Evolutionary conservation across 2,888 invertebrate species (phyloP).

Genomic region (Xestoiulus laeticollis): DNA sequence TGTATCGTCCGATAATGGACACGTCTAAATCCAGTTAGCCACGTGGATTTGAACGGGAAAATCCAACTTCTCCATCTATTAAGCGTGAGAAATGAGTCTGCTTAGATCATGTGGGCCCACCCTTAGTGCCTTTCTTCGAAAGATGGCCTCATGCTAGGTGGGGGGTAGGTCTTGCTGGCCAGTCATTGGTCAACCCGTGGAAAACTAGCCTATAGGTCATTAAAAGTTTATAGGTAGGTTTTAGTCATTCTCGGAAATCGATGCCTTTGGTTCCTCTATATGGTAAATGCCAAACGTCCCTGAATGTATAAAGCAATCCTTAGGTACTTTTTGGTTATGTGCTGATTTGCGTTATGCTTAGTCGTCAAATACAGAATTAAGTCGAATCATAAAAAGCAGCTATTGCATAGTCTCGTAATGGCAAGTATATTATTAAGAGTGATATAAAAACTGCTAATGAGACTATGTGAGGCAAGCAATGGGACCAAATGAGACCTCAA

Average conservation of each 20-base stretch:
- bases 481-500: too few species aligned
- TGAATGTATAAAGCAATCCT: too few species aligned
- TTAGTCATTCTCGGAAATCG: background rate
- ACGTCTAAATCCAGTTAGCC: slow-evolving; percentile 47
- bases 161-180: background rate
- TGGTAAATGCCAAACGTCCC: too few species aligned
- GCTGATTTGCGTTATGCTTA: too few species aligned
- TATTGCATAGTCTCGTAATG: too few species aligned
- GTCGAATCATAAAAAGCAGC: too few species aligned
- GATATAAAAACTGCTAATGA: too few species aligned
- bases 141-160: background rate
- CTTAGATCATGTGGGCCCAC: background rate
- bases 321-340: too few species aligned
- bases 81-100: slow-evolving; percentile 8
- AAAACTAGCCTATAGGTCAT: background rate
- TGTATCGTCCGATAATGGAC: slow-evolving; percentile 41
- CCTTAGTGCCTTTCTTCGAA: background rate
- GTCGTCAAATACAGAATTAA: too few species aligned
- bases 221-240: background rate
- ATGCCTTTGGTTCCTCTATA: too few species aligned
- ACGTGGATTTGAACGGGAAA: slow-evolving; percentile 38
- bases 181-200: background rate
- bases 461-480: too few species aligned
- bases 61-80: slow-evolving; percentile 10
- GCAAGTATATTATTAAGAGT: too few species aligned